Evolutionary conservation across 2,888 invertebrate species (phyloP).

Genomic region (Erebia palarica): DNA sequence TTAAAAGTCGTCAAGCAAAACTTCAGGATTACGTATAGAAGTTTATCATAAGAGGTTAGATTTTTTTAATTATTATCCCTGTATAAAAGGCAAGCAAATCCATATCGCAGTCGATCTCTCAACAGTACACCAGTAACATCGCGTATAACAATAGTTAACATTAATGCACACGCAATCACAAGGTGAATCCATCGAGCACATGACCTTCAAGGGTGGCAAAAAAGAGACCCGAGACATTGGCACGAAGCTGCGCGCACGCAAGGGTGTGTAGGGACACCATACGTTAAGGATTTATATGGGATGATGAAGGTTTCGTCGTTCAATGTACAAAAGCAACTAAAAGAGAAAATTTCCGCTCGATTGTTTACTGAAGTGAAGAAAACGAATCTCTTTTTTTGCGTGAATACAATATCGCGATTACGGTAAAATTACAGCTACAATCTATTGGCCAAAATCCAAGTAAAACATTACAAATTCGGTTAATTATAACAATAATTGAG

Average conservation of each 20-base stretch:
- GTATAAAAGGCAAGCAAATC: no score
- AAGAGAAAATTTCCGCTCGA: neutral
- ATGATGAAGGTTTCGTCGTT: neutral
- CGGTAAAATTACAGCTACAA: no score
- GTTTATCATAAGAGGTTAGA: no score
- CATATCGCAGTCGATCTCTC: neutral
- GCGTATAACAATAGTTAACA: constrained; percentile 54
- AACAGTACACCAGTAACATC: constrained; percentile 14
- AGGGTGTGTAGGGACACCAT: constrained; percentile 55
- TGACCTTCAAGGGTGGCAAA: constrained; percentile 72
- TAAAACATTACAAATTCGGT: no score
- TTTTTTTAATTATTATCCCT: no score
- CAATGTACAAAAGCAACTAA: neutral
- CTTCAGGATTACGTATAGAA: no score
- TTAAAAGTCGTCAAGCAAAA: no score
- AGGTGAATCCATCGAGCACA: constrained; percentile 65
- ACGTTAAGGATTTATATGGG: neutral
- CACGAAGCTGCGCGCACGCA: constrained; percentile 77
- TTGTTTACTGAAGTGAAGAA: no score
- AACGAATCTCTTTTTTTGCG: no score
- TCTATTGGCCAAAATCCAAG: no score
- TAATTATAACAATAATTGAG: no score
- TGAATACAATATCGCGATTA: no score
- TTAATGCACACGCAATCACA: constrained; percentile 58
- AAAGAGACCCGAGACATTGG: constrained; percentile 74